Conservation (phyloP, 2,113 vertebrate species). For the Bubo bubo region DNA sequence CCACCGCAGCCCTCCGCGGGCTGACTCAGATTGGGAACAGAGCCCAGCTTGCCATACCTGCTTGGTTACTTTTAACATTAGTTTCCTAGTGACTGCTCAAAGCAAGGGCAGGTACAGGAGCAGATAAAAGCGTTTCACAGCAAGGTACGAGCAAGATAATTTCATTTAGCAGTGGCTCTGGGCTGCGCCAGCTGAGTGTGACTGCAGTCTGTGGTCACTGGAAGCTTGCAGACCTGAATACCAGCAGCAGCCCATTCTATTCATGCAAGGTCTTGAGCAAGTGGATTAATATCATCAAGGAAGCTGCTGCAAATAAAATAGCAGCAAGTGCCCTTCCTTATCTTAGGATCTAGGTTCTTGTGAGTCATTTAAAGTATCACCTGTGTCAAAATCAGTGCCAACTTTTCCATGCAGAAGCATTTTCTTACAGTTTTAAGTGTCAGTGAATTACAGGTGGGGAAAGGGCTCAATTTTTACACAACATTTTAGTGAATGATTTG, state of each 20-base stretch:
- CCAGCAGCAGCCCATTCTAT: accelerated
- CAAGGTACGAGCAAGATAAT: accelerated
- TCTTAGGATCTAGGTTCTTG: background rate
- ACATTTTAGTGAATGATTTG: background rate
- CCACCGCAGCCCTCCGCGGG: accelerated
- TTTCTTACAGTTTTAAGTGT: background rate
- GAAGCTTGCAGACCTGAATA: background rate
- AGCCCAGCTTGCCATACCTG: background rate
- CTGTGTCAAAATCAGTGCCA: background rate
- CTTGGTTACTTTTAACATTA: accelerated
- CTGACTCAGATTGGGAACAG: accelerated
- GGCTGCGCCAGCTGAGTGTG: accelerated
- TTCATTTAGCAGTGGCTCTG: background rate
- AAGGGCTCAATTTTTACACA: background rate
- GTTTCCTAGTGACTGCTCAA: too few relatives aligned
- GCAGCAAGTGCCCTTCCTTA: background rate
- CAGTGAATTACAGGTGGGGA: background rate
- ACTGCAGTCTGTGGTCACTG: accelerated
- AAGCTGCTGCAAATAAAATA: background rate
- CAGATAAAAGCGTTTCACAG: background rate
- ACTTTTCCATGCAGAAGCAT: background rate
- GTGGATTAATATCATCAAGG: background rate
- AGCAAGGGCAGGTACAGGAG: background rate
- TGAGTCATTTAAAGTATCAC: background rate
- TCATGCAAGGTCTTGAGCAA: accelerated